phyloP scores from a whole-genome alignment of 2,797 vertebrate species.

The Atherinosoma microstoma region DNA sequence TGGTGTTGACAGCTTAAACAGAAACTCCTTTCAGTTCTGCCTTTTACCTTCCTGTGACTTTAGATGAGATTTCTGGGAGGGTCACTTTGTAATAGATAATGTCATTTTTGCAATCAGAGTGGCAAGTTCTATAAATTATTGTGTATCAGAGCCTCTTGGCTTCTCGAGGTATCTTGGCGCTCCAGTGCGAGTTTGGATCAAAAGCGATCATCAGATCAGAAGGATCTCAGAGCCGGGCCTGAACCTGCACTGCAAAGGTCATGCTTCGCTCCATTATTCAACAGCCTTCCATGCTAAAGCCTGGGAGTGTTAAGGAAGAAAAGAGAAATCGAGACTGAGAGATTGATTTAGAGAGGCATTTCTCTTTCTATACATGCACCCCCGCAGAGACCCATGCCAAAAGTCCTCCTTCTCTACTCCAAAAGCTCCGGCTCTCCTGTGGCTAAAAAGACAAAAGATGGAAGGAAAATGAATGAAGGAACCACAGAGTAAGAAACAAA shows the following conservation, averaged over 20 bases:
- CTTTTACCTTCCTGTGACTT: background rate
- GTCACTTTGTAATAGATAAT: slow-evolving; percentile 60
- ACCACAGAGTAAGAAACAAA: slow-evolving; percentile 20
- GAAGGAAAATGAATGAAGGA: slow-evolving; percentile 29
- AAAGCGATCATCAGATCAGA: slow-evolving; percentile 72
- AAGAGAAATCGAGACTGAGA: slow-evolving; percentile 26
- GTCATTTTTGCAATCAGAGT: slow-evolving; percentile 59
- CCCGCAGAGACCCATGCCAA: slow-evolving; percentile 50
- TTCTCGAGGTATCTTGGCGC: slow-evolving; percentile 37
- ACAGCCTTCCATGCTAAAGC: slow-evolving; percentile 60
- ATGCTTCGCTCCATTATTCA: slow-evolving; percentile 81
- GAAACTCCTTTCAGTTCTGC: slow-evolving; percentile 20
- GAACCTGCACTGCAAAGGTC: slow-evolving; percentile 81
- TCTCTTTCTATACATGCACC: slow-evolving; percentile 45
- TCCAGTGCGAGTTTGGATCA: slow-evolving; percentile 70
- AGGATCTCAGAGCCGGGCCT: slow-evolving; percentile 53
- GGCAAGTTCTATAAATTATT: slow-evolving; percentile 37
- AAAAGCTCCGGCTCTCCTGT: slow-evolving; percentile 44
- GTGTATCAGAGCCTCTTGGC: slow-evolving; percentile 45
- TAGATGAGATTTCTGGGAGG: background rate
- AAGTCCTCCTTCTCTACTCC: slow-evolving; percentile 38
- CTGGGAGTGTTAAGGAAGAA: slow-evolving; percentile 47
- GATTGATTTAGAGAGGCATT: slow-evolving; percentile 56
- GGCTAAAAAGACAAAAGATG: slow-evolving; percentile 50
- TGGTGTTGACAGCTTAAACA: slow-evolving; percentile 9